A percentile compares a stretch with the other conserved stretches of the same genome.
Evolutionary conservation across 1,140 invertebrate species (phyloP).

Genomic region (Drosophila pandora): DNA sequence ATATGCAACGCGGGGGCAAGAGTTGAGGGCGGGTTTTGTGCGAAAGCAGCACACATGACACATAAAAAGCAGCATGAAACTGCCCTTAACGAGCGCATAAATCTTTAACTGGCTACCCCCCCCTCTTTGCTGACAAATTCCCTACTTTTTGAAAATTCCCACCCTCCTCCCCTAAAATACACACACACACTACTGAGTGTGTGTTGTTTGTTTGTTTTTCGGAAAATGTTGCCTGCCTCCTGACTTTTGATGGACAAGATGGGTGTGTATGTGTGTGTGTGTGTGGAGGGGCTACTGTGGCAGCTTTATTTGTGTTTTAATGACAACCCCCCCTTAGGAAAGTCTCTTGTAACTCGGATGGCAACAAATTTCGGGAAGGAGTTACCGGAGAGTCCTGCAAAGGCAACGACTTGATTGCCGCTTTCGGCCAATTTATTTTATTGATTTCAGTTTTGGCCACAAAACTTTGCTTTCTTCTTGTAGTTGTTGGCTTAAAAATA

Average conservation of each 20-base stretch:
- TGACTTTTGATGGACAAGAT: background rate
- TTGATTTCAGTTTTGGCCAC: slow-evolving; percentile 2
- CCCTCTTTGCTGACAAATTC: background rate
- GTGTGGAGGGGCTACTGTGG: background rate
- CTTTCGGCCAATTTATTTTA: slow-evolving; percentile 2
- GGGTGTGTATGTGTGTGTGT: background rate
- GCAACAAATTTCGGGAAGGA: background rate
- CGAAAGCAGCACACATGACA: slow-evolving; percentile 56
- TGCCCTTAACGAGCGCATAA: slow-evolving; percentile 79
- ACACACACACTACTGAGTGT: background rate
- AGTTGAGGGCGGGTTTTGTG: background rate
- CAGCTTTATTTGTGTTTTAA: slow-evolving; percentile 26
- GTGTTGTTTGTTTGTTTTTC: slow-evolving; percentile 23
- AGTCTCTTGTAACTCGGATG: background rate
- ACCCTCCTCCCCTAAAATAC: background rate
- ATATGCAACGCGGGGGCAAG: slow-evolving; percentile 12
- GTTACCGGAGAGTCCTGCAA: background rate
- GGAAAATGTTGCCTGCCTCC: slow-evolving; percentile 13
- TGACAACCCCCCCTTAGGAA: background rate
- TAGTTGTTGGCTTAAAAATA: background rate
- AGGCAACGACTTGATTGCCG: background rate
- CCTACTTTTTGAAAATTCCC: background rate
- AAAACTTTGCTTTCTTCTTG: background rate
- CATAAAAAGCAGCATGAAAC: slow-evolving; percentile 77
- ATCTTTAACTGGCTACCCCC: slow-evolving; percentile 65